Percentiles rank a stretch among this genome's conserved stretches.
These are phyloP conservation scores for Gymnarchus niloticus DNA, from an alignment of 2,113 vertebrate genomes.

Conservation along the genomic window DNA sequence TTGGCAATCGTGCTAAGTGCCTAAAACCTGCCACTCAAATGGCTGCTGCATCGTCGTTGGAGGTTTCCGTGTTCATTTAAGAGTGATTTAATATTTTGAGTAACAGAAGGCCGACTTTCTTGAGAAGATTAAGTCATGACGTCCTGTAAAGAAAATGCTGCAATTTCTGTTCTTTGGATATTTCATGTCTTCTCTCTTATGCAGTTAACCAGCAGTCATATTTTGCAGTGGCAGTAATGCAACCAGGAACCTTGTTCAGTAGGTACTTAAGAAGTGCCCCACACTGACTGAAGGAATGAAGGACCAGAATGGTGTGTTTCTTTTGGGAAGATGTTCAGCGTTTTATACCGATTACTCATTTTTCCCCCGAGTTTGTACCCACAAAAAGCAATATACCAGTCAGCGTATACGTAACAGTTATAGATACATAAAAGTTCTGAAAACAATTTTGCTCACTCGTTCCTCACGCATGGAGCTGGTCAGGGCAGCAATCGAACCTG, in stretches of 20 bases:
- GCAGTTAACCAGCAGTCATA: neutral
- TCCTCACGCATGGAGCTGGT: slow-evolving; percentile 64
- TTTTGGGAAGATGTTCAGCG: neutral
- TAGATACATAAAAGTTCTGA: slow-evolving; percentile 64
- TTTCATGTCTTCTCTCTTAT: too few species aligned
- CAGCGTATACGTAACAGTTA: slow-evolving; percentile 59
- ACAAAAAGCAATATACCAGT: slow-evolving; percentile 57
- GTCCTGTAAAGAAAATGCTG: neutral
- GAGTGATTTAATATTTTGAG: neutral
- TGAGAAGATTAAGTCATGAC: neutral
- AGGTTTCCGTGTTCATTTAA: neutral
- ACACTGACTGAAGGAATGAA: neutral
- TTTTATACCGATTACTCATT: slow-evolving; percentile 24
- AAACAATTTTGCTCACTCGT: slow-evolving; percentile 56
- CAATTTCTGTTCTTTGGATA: too few species aligned
- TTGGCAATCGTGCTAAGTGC: neutral
- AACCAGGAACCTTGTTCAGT: neutral
- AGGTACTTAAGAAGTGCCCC: neutral
- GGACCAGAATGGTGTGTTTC: neutral
- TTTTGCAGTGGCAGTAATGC: neutral
- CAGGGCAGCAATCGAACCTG: slow-evolving; percentile 70
- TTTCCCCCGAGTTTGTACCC: slow-evolving; percentile 32
- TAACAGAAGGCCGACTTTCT: neutral
- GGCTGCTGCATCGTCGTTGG: neutral
- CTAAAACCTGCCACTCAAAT: neutral